A percentile compares a stretch with the other conserved stretches of the same genome.
Conservation (phyloP, 2,113 vertebrate genomes). For the Silurus glanis region DNA sequence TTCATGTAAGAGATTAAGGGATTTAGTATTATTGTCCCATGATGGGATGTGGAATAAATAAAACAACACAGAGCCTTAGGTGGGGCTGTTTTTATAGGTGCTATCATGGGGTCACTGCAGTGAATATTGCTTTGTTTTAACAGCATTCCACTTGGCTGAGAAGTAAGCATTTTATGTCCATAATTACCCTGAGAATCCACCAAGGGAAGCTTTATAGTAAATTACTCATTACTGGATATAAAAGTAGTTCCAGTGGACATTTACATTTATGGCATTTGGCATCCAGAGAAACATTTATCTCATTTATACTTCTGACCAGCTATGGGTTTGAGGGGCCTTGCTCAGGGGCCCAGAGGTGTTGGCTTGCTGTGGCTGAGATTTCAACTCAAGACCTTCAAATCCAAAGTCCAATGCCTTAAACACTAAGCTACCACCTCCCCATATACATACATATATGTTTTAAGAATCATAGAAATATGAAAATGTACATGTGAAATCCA, state of each 20-base stretch:
- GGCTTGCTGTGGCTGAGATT: too few relatives aligned
- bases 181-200: not conserved
- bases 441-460: not conserved
- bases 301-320: too few relatives aligned
- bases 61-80: constrained; percentile 16
- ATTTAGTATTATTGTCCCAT: constrained; percentile 22
- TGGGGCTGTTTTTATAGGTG: constrained; percentile 22
- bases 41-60: constrained; percentile 24
- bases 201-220: not conserved
- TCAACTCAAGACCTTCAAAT: too few relatives aligned
- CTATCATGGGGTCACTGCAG: constrained; percentile 15
- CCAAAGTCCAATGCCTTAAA: too few relatives aligned
- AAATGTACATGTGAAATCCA: not conserved
- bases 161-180: not conserved
- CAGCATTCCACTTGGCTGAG: constrained; percentile 5
- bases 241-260: not conserved
- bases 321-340: too few relatives aligned
- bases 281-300: too few relatives aligned
- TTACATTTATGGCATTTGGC: too few relatives aligned
- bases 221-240: not conserved
- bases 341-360: too few relatives aligned
- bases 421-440: too few relatives aligned
- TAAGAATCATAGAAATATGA: not conserved
- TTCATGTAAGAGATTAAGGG: constrained; percentile 23
- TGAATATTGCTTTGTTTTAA: constrained; percentile 16